Evolutionary conservation across 2,888 invertebrate genomes (phyloP), one percentile per base, ranked within the genome.

Genomic region (Meteorus colon): DNA sequence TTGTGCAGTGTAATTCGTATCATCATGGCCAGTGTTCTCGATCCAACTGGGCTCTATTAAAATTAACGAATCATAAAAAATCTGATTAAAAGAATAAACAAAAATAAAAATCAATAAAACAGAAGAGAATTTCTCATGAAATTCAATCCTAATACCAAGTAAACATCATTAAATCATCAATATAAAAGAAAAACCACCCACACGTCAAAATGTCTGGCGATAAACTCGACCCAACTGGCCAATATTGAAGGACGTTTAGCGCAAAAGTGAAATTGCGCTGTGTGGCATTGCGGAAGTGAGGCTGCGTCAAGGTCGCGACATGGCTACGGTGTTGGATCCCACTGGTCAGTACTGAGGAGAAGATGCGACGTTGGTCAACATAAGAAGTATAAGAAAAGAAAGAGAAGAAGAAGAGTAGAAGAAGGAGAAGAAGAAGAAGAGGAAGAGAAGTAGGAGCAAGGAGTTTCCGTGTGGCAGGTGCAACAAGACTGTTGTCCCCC

Each of bases 181-280:
- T 19, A 34, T 55, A 55, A n/a, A 70, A 27, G 14, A 29, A 51
- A 68, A 51, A 31, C 4, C 6, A 12, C 24, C 2, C 3, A 16
- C 29, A 29, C 16, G n/a, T 76, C 80, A 83, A 81, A 80, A 88
- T 88, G 88, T 85, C 83, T 77, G 78, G 78, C 77, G 85, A 82
- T 81, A 74, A 76, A 74, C 85, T 89, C 74, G 89, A 89, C 82
- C 88, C 89, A 67, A 89, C 87, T 66, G 87, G 87, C 68, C 87
- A 87, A 80, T 88, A 88, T 80, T 88, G 82, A 86, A 80, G 71
- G 76, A 73, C n/a, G 37, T 72, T 66, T 73, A 41, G n/a, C 37
- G 70, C 66, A 29, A 45, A 65, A 19, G 62, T 75, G 80, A 34
- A 59, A 41, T 29, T 24, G 66, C 55, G 31, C 55, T 55, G 55